A percentile compares a stretch with the other conserved stretches of the same genome.
Conservation (phyloP, 2,888 invertebrate genomes). For the Lepidochitona cinerea region DNA sequence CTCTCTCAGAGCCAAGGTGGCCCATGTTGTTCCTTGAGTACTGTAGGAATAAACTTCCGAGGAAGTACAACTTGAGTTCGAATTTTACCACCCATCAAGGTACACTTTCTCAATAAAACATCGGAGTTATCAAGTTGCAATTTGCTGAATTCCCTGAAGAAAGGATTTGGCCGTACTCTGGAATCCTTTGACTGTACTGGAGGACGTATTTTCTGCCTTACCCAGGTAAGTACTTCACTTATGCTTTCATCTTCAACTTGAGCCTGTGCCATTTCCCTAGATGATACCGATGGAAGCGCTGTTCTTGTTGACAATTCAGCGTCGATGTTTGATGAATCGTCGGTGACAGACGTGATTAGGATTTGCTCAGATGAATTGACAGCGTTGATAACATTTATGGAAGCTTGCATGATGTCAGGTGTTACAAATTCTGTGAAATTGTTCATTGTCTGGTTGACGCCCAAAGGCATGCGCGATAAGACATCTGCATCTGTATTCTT, state of each 20-base stretch:
- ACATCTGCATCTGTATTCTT: slow-evolving; percentile 27
- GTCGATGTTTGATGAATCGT: background rate
- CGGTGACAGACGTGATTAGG: background rate
- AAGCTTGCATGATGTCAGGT: background rate
- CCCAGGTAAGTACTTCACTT: background rate
- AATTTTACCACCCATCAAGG: background rate
- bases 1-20: background rate
- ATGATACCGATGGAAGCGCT: background rate
- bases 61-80: slow-evolving; percentile 8
- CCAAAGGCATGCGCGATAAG: slow-evolving; percentile 19
- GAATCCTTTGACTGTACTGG: background rate
- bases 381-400: background rate
- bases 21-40: slow-evolving; percentile 5
- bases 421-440: background rate
- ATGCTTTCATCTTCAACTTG: background rate
- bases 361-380: too few species aligned
- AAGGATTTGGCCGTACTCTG: background rate
- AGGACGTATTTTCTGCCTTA: background rate
- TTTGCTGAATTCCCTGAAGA: too few species aligned
- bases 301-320: background rate
- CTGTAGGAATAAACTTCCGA: background rate
- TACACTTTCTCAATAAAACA: background rate
- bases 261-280: background rate
- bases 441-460: background rate
- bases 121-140: background rate